Evolutionary conservation across 2,113 vertebrate species (phyloP).

Genomic region (Tetraodon nigroviridis): DNA sequence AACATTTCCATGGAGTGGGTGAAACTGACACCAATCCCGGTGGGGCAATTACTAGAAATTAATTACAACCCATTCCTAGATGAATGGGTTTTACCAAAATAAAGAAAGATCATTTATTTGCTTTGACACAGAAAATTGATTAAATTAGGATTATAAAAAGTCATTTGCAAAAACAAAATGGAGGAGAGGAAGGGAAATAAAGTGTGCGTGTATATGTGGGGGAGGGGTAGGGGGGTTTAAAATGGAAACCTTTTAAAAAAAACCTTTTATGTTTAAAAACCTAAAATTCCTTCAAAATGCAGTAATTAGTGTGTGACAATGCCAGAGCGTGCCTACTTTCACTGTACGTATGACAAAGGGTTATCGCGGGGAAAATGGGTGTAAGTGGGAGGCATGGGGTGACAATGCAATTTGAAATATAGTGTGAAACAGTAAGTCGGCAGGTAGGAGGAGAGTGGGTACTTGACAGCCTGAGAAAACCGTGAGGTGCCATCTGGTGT

Average conservation of each 20-base stretch:
- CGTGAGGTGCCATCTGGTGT: constrained; percentile 76
- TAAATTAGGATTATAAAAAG: constrained; percentile 72
- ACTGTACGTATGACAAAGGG: constrained; percentile 50
- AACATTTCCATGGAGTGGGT: constrained; percentile 67
- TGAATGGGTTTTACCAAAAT: constrained; percentile 74
- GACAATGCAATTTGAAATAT: constrained; percentile 33
- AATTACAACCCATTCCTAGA: constrained; percentile 72
- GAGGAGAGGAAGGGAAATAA: constrained; percentile 53
- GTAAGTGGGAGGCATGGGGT: constrained; percentile 27
- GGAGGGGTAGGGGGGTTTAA: constrained; percentile 51
- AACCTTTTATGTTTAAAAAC: constrained; percentile 22
- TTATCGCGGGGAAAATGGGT: constrained; percentile 36
- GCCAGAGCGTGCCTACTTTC: constrained; percentile 36
- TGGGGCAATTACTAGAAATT: constrained; percentile 76
- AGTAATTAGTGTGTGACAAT: constrained; percentile 66
- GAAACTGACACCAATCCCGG: constrained; percentile 72
- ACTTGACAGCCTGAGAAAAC: constrained; percentile 77
- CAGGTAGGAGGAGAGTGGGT: constrained; percentile 29
- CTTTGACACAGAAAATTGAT: constrained; percentile 70
- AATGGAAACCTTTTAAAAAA: no score
- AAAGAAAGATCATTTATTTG: constrained; percentile 73
- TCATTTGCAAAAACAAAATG: constrained; percentile 72
- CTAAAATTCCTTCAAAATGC: constrained; percentile 62
- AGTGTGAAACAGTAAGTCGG: constrained; percentile 30
- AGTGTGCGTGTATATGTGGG: constrained; percentile 11